phyloP scores from a whole-genome alignment of 2,888 invertebrate species.

The Drosophila algonquin region DNA sequence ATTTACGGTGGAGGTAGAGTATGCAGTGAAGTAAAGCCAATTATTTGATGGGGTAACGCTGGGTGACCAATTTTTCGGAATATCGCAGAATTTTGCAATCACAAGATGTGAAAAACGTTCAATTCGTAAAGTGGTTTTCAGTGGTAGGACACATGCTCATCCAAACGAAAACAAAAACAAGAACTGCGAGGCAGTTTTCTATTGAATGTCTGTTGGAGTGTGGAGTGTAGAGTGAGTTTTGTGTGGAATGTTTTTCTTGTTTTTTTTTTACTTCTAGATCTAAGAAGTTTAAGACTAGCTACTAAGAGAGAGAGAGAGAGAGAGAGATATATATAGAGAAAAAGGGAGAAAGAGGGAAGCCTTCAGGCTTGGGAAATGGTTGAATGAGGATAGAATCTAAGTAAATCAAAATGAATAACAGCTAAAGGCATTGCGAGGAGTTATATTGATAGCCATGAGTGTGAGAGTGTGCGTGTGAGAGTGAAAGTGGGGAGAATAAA shows the following conservation, averaged over 20 bases:
- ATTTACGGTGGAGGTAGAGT: neutral
- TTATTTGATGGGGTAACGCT: slow-evolving; percentile 43
- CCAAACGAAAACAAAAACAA: slow-evolving; percentile 25
- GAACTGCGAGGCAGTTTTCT: slow-evolving; percentile 21
- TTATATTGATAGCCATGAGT: slow-evolving; percentile 46
- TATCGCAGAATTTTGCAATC: neutral
- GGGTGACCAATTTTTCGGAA: slow-evolving; percentile 25
- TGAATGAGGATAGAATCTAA: neutral
- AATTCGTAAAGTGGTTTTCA: slow-evolving; percentile 7
- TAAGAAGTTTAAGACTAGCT: slow-evolving; percentile 42
- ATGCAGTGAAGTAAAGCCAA: slow-evolving; percentile 32
- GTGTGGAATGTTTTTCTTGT: slow-evolving; percentile 5
- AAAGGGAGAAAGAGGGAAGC: slow-evolving; percentile 19
- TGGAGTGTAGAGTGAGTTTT: slow-evolving; percentile 12
- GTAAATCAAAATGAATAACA: neutral
- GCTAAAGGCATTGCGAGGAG: slow-evolving; percentile 13
- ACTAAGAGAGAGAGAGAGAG: slow-evolving; percentile 21
- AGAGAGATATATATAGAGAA: slow-evolving; percentile 17
- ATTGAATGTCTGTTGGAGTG: slow-evolving; percentile 15
- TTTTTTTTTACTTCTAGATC: slow-evolving; percentile 25
- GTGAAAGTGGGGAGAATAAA: slow-evolving; percentile 10
- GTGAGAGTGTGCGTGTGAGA: slow-evolving; percentile 14
- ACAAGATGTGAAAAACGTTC: slow-evolving; percentile 3
- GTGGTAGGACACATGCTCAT: slow-evolving; percentile 44
- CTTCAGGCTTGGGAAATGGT: slow-evolving; percentile 28